phyloP scores from a whole-genome alignment of 1,140 invertebrate genomes.

The Leptopilina clavipes region DNA sequence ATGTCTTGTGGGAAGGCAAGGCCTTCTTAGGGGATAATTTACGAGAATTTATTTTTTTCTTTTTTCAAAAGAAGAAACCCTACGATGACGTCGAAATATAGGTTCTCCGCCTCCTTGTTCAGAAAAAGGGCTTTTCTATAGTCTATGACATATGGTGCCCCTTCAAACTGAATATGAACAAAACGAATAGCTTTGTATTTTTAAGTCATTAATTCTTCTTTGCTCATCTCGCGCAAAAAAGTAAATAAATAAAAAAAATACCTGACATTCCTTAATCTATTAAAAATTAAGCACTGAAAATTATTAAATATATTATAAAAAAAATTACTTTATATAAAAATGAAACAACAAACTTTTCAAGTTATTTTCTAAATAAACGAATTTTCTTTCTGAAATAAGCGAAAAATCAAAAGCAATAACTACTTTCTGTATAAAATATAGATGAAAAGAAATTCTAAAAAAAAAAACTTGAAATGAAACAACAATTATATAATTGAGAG shows the following conservation, averaged over 20 bases:
- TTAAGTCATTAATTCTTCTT: constrained; percentile 23
- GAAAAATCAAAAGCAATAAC: too few relatives aligned
- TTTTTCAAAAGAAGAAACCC: constrained; percentile 56
- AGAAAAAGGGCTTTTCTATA: constrained; percentile 28
- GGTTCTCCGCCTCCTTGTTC: constrained; percentile 53
- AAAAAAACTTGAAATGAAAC: not conserved
- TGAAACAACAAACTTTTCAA: too few relatives aligned
- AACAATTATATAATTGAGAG: too few relatives aligned
- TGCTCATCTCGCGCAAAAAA: not conserved
- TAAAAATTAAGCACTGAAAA: too few relatives aligned
- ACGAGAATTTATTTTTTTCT: constrained; percentile 50
- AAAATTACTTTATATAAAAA: too few relatives aligned
- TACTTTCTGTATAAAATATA: too few relatives aligned
- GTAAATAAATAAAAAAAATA: not conserved
- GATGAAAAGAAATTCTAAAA: too few relatives aligned
- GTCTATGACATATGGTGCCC: not conserved
- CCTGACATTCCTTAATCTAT: not conserved
- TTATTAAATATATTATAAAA: too few relatives aligned
- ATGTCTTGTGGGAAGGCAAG: constrained; percentile 40
- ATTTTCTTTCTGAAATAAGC: too few relatives aligned
- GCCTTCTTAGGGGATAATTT: constrained; percentile 57
- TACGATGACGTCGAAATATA: constrained; percentile 58
- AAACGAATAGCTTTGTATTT: constrained; percentile 27
- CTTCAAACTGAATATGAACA: constrained; percentile 2
- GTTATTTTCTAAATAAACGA: too few relatives aligned